A percentile compares a stretch with the other conserved stretches of the same genome.
These are phyloP conservation scores for Barnardius zonarius DNA, from an alignment of 2,113 vertebrate genomes.

Conservation along the genomic window DNA sequence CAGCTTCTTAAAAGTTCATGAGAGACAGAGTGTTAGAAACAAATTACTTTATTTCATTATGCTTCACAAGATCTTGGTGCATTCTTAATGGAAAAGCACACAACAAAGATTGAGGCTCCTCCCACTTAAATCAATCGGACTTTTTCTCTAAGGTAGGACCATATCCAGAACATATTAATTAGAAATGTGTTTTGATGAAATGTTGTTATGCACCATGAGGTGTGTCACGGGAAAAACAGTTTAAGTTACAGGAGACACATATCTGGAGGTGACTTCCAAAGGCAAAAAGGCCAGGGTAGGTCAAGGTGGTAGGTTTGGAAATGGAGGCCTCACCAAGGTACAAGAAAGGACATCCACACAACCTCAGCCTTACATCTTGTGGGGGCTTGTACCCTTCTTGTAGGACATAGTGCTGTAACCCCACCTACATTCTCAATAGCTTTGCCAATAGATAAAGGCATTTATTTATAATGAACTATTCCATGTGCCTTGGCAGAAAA, in stretches of 20 bases:
- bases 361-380: not conserved
- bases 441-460: constrained; percentile 54
- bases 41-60: constrained; percentile 10
- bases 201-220: not conserved
- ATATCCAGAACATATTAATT: constrained; percentile 7
- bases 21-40: constrained; percentile 14
- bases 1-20: not conserved
- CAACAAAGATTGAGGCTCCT: not conserved
- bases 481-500: constrained; percentile 42
- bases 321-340: not conserved
- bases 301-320: not conserved
- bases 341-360: not conserved
- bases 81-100: not conserved
- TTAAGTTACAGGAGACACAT: not conserved
- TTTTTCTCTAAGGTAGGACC: not conserved
- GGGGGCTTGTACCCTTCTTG: not conserved
- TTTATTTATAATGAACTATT: not conserved
- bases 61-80: not conserved
- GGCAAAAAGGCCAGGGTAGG: not conserved
- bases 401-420: not conserved
- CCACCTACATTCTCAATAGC: constrained; percentile 35
- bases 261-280: not conserved
- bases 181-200: not conserved
- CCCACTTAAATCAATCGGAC: not conserved
- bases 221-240: not conserved